Evolutionary conservation across 1,140 invertebrate species (phyloP).

Genomic region (Medauroidea extradentata): DNA sequence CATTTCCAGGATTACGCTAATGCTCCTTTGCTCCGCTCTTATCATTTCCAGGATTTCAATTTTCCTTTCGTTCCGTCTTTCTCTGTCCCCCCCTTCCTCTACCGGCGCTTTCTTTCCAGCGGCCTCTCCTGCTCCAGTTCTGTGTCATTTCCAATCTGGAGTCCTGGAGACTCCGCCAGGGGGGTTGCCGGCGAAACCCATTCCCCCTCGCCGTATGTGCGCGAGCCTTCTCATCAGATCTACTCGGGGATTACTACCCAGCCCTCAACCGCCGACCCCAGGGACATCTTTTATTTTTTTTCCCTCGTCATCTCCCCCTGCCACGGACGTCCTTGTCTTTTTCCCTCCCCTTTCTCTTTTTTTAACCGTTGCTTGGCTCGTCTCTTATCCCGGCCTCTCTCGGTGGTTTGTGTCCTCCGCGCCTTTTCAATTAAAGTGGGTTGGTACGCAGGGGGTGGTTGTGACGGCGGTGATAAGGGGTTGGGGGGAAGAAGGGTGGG

Average conservation of each 20-base stretch:
- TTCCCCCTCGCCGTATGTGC: not conserved
- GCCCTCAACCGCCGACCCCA: too few relatives aligned
- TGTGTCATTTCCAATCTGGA: constrained; percentile 7
- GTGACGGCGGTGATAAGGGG: not conserved
- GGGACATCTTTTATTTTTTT: not conserved
- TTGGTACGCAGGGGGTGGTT: not conserved
- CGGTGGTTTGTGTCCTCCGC: not conserved
- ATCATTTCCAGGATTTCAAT: constrained; percentile 7
- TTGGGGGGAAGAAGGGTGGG: too few relatives aligned
- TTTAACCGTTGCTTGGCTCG: not conserved
- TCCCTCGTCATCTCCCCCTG: not conserved
- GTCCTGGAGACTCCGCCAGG: not conserved
- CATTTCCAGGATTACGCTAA: constrained; percentile 11
- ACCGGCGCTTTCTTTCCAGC: not conserved
- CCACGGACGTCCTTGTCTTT: constrained; percentile 2
- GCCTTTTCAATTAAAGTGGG: constrained; percentile 10
- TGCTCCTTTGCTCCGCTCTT: constrained; percentile 3
- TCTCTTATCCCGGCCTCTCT: too few relatives aligned
- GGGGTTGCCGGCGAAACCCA: not conserved
- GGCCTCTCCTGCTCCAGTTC: not conserved
- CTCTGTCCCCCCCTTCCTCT: not conserved
- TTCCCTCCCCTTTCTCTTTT: constrained; percentile 3
- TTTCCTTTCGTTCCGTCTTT: not conserved
- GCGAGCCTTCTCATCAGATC: constrained; percentile 6
- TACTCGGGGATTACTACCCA: not conserved